Evolutionary conservation across 2,113 vertebrate species (phyloP).

Genomic region (Syrrhaptes paradoxus): DNA sequence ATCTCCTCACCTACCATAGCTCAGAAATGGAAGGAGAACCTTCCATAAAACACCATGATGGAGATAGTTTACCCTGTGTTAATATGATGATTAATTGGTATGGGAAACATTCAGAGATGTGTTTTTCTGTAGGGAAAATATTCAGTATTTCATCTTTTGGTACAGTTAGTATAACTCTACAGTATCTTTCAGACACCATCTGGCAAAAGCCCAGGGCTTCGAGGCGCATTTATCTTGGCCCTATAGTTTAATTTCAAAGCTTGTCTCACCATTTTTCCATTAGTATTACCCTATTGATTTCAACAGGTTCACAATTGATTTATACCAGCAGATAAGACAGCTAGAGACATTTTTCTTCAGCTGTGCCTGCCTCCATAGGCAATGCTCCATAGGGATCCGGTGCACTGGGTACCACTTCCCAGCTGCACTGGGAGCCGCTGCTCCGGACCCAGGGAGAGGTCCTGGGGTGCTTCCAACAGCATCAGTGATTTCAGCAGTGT

Average conservation of each 20-base stretch:
- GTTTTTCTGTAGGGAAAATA: neutral
- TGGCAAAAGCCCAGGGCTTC: neutral
- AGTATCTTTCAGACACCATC: neutral
- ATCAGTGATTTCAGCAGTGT: neutral
- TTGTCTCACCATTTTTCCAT: neutral
- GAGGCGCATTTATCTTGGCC: neutral
- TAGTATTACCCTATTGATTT: neutral
- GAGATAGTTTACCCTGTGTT: neutral
- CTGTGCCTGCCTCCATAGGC: neutral
- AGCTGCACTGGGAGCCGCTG: neutral
- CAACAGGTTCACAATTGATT: neutral
- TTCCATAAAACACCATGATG: neutral
- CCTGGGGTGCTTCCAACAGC: neutral
- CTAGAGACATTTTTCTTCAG: neutral
- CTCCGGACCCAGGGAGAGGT: neutral
- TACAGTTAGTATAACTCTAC: neutral
- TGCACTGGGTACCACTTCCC: neutral
- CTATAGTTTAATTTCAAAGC: neutral
- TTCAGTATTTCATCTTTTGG: neutral
- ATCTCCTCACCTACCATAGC: neutral
- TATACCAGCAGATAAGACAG: neutral
- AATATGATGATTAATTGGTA: neutral
- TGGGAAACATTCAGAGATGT: neutral
- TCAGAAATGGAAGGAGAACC: neutral
- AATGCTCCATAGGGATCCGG: fast-evolving